Conservation (phyloP, 2,113 vertebrate genomes). For the Propithecus coquereli region DNA sequence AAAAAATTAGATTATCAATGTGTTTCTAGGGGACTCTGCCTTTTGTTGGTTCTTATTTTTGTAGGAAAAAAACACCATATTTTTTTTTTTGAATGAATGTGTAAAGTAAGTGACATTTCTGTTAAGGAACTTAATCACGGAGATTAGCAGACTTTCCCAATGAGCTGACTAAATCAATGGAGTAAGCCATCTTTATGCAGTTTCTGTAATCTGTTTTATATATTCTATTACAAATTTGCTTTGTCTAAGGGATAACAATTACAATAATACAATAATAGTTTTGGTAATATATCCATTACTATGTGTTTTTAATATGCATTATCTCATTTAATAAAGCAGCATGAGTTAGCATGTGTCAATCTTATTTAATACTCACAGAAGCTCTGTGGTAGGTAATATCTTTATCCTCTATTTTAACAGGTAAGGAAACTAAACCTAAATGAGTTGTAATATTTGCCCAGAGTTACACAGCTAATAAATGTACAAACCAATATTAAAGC, state of each 20-base stretch:
- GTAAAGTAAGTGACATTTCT: background rate
- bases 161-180: background rate
- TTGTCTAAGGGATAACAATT: constrained; percentile 12
- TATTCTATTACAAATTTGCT: background rate
- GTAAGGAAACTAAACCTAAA: background rate
- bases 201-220: background rate
- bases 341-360: background rate
- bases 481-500: background rate
- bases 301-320: background rate
- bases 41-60: background rate
- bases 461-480: background rate
- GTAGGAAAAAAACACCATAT: background rate
- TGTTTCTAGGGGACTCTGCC: background rate
- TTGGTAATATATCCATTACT: background rate
- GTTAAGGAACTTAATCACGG: background rate
- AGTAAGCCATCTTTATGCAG: background rate
- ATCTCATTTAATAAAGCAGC: background rate
- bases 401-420: background rate
- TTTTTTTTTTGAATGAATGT: background rate
- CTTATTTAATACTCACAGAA: background rate
- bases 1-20: background rate
- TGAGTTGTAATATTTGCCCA: background rate
- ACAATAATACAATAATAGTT: background rate
- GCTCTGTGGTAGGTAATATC: background rate
- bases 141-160: background rate